These are phyloP conservation scores for Odontomachus brunneus DNA, from an alignment of 1,140 invertebrate species.

Conservation along the genomic window DNA sequence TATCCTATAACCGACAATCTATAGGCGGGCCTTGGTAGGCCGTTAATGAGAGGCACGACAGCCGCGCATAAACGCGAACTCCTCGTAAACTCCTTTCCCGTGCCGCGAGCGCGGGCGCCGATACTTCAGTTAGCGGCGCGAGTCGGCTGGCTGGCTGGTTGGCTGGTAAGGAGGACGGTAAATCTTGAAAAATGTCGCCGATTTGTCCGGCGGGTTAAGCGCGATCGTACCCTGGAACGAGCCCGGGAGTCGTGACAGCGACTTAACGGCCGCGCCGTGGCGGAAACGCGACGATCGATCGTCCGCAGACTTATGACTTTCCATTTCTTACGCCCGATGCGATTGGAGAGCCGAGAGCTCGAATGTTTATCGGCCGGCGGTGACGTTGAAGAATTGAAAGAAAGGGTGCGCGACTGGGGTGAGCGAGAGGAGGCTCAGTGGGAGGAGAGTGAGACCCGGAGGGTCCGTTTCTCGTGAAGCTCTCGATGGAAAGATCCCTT, in stretches of 20 bases:
- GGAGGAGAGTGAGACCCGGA: conserved; percentile 34
- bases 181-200: conserved; percentile 60
- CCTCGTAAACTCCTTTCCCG: no score
- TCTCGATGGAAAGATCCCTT: conserved; percentile 70
- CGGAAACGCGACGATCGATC: conserved; percentile 65
- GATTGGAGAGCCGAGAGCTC: conserved; percentile 55
- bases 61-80: neutral
- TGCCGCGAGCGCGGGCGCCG: no score
- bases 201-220: conserved; percentile 57
- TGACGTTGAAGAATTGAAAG: conserved; percentile 71
- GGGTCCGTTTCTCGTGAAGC: conserved; percentile 60
- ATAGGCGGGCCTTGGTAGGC: conserved; percentile 14
- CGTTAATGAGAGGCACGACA: conserved; percentile 58
- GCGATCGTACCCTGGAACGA: conserved; percentile 35
- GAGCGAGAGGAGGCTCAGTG: neutral
- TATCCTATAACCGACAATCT: conserved; percentile 56
- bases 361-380: conserved; percentile 70
- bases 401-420: conserved; percentile 30
- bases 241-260: conserved; percentile 38
- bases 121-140: neutral
- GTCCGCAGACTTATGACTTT: conserved; percentile 67
- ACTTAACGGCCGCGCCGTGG: conserved; percentile 56
- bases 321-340: conserved; percentile 67
- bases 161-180: neutral
- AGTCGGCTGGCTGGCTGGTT: no score